Base-by-base conservation (phyloP, 1,140 invertebrate species). In the Drosophila willistoni region DNA sequence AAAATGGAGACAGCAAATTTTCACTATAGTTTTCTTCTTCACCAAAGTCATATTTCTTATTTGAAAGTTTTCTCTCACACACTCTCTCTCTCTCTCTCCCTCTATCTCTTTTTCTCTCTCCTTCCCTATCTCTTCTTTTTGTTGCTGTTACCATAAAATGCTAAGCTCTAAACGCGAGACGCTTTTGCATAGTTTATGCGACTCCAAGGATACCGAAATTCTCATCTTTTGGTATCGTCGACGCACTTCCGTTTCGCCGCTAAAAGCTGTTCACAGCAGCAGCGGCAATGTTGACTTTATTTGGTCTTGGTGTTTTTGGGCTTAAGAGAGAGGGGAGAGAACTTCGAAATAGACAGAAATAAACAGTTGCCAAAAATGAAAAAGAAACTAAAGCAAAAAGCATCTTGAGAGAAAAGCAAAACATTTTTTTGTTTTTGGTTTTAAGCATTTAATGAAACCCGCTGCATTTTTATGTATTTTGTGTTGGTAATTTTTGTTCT, bases 371-470 rank as follows among this genome's bases (percentile, higher is more conserved):
- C 62, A 59, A 55, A 33, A n/a, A 10, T 14, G 3, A 51, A 7
- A 4, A 64, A 6, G 34, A n/a, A 3, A 64, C n/a, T 19, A 34
- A 12, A 14, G 17, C 10, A 9, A 42, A 29, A 61, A 73, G 64
- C 47, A 33, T 14, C 29, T 47, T 41, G 14, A n/a, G 6, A 39
- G 62, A 54, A 47, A 67, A n/a, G 59, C 68, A 64, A 78, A 81
- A 85, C 10, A 39, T 39, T 81, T 87, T 62, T 72, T 29, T 25
- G 1, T 25, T 3, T 29, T 25, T 25, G 22, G 29, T 29, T 29
- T 29, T 29, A 17, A 55, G 74, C 64, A 81, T 86, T 86, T 87
- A 82, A 87, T 82, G 83, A 82, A 79, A 75, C 71, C 47, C 63
- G 59, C 74, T 75, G 63, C 47, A 80, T 63, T 72, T 61, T 64